Evolutionary conservation across 2,888 invertebrate species (phyloP).

Genomic region (Terebella lapidaria): DNA sequence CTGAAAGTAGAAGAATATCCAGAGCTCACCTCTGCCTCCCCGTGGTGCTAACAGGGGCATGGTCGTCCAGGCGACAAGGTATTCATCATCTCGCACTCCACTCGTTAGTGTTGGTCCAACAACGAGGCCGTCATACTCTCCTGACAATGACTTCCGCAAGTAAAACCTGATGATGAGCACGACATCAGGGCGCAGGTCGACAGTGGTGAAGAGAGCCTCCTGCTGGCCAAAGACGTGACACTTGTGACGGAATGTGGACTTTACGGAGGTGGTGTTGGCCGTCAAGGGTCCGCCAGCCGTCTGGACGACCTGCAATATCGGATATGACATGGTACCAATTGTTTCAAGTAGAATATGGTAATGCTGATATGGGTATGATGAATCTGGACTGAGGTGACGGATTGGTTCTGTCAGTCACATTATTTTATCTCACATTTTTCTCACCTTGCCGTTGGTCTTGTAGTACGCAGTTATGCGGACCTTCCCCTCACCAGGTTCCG

Average conservation of each 20-base stretch:
- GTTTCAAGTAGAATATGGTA: no score
- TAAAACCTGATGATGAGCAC: constrained; percentile 45
- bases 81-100: constrained; percentile 32
- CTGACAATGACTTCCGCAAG: constrained; percentile 28
- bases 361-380: no score
- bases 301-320: constrained; percentile 27
- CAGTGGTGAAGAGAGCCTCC: constrained; percentile 43
- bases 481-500: constrained; percentile 45
- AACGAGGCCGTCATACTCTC: constrained; percentile 14
- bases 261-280: constrained; percentile 45
- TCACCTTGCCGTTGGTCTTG: no score
- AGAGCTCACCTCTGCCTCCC: no score
- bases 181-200: constrained; percentile 42
- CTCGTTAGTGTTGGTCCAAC: constrained; percentile 23
- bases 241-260: constrained; percentile 41
- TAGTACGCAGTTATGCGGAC: constrained; percentile 47
- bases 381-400: no score
- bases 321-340: no score
- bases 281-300: constrained; percentile 45
- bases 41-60: constrained; percentile 24
- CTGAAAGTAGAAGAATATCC: no score
- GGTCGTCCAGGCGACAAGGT: constrained; percentile 44
- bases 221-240: constrained; percentile 52
- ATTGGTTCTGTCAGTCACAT: no score
- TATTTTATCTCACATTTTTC: no score